Conservation (phyloP, 2,113 vertebrate genomes). For the Hemibates koningsi region DNA sequence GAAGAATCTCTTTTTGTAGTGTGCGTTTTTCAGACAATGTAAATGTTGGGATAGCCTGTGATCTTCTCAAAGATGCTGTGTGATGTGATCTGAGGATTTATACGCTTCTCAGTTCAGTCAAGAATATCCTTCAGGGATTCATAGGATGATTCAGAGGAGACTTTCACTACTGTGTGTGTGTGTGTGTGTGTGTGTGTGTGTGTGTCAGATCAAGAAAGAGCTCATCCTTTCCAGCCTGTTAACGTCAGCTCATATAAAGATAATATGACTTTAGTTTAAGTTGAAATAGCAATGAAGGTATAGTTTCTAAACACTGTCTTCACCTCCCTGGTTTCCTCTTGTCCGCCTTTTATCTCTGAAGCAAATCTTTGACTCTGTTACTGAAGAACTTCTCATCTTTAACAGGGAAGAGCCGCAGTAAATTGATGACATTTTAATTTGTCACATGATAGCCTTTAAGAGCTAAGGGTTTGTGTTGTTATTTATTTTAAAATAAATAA, state of each 20-base stretch:
- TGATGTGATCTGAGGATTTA: conserved; percentile 14
- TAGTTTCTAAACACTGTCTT: neutral
- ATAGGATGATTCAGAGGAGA: neutral
- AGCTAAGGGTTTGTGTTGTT: neutral
- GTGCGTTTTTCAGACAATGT: neutral
- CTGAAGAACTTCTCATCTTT: neutral
- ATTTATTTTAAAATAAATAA: neutral
- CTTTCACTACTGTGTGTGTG: neutral
- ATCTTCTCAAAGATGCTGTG: neutral
- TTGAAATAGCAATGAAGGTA: conserved; percentile 8
- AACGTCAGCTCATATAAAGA: neutral
- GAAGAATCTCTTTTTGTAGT: neutral
- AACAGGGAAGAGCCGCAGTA: neutral
- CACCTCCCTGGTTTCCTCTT: neutral
- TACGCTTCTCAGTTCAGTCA: neutral
- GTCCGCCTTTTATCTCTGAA: neutral
- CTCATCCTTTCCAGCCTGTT: neutral
- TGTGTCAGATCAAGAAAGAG: neutral
- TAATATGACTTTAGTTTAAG: neutral
- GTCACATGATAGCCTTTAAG: neutral
- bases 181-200: neutral
- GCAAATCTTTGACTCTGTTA: neutral
- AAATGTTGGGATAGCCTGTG: neutral
- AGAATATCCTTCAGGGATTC: neutral
- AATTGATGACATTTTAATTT: neutral